These are phyloP conservation scores for Platanista minor DNA, from an alignment of 2,113 vertebrate species.

Conservation along the genomic window DNA sequence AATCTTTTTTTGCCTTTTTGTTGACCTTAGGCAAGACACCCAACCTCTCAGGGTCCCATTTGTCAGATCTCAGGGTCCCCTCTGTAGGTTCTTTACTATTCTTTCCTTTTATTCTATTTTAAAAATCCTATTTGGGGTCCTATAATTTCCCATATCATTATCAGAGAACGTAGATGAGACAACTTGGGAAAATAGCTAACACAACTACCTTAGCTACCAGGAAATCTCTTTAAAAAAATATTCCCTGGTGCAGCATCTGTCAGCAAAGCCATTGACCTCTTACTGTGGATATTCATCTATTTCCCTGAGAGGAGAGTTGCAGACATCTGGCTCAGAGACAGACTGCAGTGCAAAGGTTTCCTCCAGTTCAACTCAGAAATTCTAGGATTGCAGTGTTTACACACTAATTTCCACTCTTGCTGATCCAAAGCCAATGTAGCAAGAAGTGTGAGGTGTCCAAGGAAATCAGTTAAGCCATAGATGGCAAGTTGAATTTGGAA, in stretches of 20 bases:
- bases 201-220: neutral
- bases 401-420: neutral
- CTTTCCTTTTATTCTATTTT: neutral
- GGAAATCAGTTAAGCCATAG: neutral
- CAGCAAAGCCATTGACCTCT: conserved; percentile 49
- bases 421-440: no score
- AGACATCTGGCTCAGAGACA: neutral
- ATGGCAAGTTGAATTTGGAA: neutral
- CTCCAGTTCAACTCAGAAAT: neutral
- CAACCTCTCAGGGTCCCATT: neutral
- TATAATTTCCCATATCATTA: neutral
- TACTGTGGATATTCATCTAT: neutral
- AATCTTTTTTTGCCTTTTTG: neutral
- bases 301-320: conserved; percentile 31
- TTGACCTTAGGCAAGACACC: neutral
- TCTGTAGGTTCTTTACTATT: neutral
- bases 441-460: neutral
- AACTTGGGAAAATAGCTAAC: neutral
- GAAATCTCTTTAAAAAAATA: neutral
- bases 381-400: neutral
- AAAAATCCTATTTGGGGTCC: neutral
- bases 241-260: conserved; percentile 14
- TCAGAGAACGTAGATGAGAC: neutral
- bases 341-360: neutral
- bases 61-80: neutral